Evolutionary conservation across 1,140 invertebrate genomes (phyloP).

Genomic region (Bombus cullumanus): DNA sequence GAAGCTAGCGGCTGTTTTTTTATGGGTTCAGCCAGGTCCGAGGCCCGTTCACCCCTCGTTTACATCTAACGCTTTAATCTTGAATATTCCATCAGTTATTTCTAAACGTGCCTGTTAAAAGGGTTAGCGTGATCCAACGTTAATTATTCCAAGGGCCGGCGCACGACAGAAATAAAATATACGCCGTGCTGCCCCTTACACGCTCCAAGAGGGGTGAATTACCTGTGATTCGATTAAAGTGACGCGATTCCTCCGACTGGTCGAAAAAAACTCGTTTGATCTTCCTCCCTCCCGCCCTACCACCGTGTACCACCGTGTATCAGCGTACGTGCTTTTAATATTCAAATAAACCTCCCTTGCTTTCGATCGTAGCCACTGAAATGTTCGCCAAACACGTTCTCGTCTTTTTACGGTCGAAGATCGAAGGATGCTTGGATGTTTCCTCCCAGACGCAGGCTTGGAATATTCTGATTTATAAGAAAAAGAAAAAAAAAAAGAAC

Average conservation of each 20-base stretch:
- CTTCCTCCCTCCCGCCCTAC: not conserved
- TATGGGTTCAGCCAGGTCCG: not conserved
- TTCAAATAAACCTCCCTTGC: slow-evolving; percentile 1
- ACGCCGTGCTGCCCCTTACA: slow-evolving; percentile 9
- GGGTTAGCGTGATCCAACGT: slow-evolving; percentile 58
- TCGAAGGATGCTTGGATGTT: no score
- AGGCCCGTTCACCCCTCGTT: slow-evolving; percentile 30
- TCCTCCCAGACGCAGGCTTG: no score
- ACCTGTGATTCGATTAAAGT: slow-evolving; percentile 51
- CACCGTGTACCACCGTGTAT: not conserved
- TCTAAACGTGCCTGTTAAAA: slow-evolving; percentile 53
- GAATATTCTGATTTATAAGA: not conserved
- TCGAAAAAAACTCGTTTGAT: slow-evolving; percentile 25
- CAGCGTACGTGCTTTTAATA: not conserved
- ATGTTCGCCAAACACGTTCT: not conserved
- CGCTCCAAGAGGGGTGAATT: slow-evolving; percentile 34
- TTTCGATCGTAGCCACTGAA: not conserved
- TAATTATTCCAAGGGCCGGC: slow-evolving; percentile 63
- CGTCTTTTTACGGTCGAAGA: not conserved
- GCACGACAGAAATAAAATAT: slow-evolving; percentile 51
- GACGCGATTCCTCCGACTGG: not conserved
- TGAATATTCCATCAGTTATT: slow-evolving; percentile 57
- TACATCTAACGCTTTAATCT: slow-evolving; percentile 65
- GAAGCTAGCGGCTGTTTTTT: slow-evolving; percentile 4
- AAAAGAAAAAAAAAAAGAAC: no score